Evolutionary conservation across 2,113 vertebrate species (phyloP).

Genomic region (Stigmatopora argus): DNA sequence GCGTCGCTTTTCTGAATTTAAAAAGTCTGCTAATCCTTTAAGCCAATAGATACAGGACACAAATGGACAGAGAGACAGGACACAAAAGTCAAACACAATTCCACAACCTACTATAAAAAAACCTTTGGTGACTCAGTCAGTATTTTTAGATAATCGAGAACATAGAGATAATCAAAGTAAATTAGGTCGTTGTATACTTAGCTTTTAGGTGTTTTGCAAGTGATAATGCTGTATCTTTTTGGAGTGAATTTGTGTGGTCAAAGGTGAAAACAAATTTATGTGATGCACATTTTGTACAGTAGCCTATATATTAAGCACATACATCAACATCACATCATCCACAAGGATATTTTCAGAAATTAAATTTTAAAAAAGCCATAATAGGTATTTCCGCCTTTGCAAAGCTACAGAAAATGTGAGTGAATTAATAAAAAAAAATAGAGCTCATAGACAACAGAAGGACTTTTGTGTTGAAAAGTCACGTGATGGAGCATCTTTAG

Average conservation of each 20-base stretch:
- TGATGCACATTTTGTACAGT: not conserved
- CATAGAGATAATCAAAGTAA: conserved; percentile 5
- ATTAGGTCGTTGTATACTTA: not conserved
- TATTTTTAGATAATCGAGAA: not conserved
- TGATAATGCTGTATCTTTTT: not conserved
- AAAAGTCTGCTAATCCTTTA: conserved; percentile 61
- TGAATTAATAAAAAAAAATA: not conserved
- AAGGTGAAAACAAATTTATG: not conserved
- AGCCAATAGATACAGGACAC: conserved; percentile 57
- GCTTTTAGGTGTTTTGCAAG: not conserved
- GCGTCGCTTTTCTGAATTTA: conserved; percentile 28
- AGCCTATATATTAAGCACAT: not conserved
- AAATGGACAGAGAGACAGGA: conserved; percentile 24
- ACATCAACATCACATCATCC: not conserved
- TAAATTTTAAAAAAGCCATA: not conserved
- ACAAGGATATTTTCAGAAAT: not conserved
- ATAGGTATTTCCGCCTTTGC: not conserved
- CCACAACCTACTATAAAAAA: conserved; percentile 22
- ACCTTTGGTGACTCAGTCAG: conserved; percentile 29
- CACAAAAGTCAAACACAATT: conserved; percentile 40
- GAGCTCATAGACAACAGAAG: conserved; percentile 3
- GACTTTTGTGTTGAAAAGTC: conserved; percentile 12
- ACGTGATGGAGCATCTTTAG: conserved; percentile 38
- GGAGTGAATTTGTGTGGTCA: not conserved
- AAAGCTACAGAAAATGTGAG: not conserved